Evolutionary conservation across 2,888 invertebrate species (phyloP).

Genomic region (Margaritifera margaritifera): DNA sequence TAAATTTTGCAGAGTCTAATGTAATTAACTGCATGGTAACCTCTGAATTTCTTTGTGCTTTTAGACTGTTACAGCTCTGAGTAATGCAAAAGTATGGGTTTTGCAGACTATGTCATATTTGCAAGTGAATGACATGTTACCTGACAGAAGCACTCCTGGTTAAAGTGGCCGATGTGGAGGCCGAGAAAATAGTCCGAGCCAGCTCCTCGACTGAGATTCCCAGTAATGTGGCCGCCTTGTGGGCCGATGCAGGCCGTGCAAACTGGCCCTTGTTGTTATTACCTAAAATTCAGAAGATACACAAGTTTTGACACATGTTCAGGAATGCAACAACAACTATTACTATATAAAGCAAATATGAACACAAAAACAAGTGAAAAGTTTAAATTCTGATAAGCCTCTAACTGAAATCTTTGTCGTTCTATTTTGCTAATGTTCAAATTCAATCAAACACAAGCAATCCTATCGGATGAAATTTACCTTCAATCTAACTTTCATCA

Average conservation of each 20-base stretch:
- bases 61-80: too few species aligned
- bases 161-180: conserved; percentile 52
- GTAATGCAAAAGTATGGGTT: too few species aligned
- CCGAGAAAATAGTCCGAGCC: conserved; percentile 82
- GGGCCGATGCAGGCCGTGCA: conserved; percentile 67
- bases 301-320: not conserved
- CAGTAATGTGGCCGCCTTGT: conserved; percentile 68
- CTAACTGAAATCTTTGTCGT: not conserved
- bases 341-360: not conserved
- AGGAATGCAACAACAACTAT: conserved; percentile 1
- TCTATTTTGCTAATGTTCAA: not conserved
- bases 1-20: too few species aligned
- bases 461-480: too few species aligned
- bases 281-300: conserved; percentile 60
- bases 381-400: not conserved
- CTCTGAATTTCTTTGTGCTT: too few species aligned
- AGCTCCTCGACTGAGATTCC: conserved; percentile 89
- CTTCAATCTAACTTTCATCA: too few species aligned
- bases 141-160: conserved; percentile 55
- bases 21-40: too few species aligned
- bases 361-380: not conserved
- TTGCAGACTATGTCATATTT: too few species aligned
- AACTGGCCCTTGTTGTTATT: conserved; percentile 74
- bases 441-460: too few species aligned
- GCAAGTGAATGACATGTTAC: conserved; percentile 16